Base-by-base conservation (phyloP, 2,888 invertebrate species). In the Melolontha melolontha region DNA sequence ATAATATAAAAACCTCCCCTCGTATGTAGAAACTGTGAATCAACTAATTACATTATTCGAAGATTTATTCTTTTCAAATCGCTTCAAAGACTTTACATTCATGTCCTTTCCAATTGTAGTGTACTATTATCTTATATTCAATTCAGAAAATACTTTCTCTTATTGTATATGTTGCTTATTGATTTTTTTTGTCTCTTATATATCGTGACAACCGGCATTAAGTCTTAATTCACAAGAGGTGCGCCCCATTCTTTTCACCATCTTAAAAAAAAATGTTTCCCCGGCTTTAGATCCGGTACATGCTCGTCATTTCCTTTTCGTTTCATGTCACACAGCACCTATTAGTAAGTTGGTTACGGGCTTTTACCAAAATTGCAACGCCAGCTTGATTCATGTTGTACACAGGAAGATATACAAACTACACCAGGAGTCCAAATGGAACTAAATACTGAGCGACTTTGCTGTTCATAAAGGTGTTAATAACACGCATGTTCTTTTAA, bases 191-290 rank as follows among this genome's bases (percentile, higher is more conserved):
- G 42, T 29, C 42, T 44, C 57, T 39, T 40, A 41, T 42, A 12
- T 82, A 74, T 78, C 82, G 82, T 82, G 82, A 82, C 81, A 80
- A 80, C 72, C 67, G 73, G 76, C 81, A 79, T 75, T 81, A 80
- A 80, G 79, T 79, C 78, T 80, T 78, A 77, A 79, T 79, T 72
- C 76, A 75, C 75, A 75, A 75, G 74, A 80, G 81, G 82, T 78
- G 83, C 79, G 80, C 79, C 81, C 79, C 79, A 80, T 82, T 82
- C 81, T 79, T 80, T 79, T 77, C 80, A 77, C 81, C 80, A 79
- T 81, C 79, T 80, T 79, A 76, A 74, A 80, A 80, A 81, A 80
- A 81, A 80, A 80, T 78, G 77, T 75, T 79, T 79, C 76, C 77
- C 79, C 79, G 79, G 78, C 75, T 75, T 76, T 74, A 75, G 76